Conservation (phyloP, 1,140 invertebrate species). For the Conopomorpha cramerella region DNA sequence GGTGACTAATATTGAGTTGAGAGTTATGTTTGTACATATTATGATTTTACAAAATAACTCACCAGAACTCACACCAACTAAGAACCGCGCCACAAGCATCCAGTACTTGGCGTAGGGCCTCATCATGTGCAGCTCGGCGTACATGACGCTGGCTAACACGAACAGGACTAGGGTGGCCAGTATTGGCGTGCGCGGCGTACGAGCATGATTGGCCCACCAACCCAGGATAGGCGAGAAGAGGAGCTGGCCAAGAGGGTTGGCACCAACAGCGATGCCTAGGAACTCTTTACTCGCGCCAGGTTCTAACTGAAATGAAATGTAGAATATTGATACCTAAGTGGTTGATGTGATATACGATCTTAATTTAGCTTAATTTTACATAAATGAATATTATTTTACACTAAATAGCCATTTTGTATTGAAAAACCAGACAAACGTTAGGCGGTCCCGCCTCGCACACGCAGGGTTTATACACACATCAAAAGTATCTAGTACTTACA, state of each 20-base stretch:
- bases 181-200: conserved; percentile 73
- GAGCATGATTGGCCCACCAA: conserved; percentile 79
- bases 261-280: conserved; percentile 84
- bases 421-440: no score
- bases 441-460: no score
- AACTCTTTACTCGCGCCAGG: conserved; percentile 76
- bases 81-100: conserved; percentile 77
- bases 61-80: conserved; percentile 89
- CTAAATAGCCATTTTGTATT: no score
- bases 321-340: no score
- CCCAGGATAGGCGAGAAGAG: conserved; percentile 86
- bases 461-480: no score
- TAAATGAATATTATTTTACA: no score
- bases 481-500: no score
- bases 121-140: conserved; percentile 77
- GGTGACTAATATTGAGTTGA: no score
- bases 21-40: no score
- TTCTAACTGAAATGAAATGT: conserved; percentile 79
- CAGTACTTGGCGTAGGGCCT: conserved; percentile 65
- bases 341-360: no score
- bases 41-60: no score
- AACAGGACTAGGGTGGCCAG: conserved; percentile 75
- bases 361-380: no score
- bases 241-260: conserved; percentile 88
- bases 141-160: conserved; percentile 75